Conservation (phyloP, 2,797 vertebrate genomes). For the Poeciliopsis gracilis region DNA sequence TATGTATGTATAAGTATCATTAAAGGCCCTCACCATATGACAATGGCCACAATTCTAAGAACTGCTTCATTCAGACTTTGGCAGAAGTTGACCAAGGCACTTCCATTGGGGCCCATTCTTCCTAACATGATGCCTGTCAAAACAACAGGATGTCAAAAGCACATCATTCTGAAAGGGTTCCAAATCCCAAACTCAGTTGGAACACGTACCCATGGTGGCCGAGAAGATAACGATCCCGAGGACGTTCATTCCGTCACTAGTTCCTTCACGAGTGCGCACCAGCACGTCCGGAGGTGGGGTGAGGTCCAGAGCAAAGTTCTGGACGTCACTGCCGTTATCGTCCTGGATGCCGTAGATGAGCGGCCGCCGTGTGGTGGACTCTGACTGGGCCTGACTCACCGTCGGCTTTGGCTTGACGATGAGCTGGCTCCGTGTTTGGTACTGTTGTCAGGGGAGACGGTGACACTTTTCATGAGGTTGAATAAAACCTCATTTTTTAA, state of each 20-base stretch:
- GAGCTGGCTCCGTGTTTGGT: slow-evolving; percentile 90
- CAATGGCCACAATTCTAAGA: slow-evolving; percentile 94
- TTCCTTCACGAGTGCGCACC: slow-evolving; percentile 89
- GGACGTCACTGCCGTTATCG: slow-evolving; percentile 89
- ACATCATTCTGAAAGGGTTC: not conserved
- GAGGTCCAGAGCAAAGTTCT: slow-evolving; percentile 94
- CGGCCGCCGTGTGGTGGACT: slow-evolving; percentile 80
- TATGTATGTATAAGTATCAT: not conserved
- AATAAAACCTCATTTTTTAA: too few species aligned
- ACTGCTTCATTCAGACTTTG: slow-evolving; percentile 96
- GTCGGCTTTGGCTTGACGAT: slow-evolving; percentile 82
- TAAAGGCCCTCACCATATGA: slow-evolving; percentile 85
- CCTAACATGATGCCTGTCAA: slow-evolving; percentile 93
- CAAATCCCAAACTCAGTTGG: not conserved
- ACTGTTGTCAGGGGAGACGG: slow-evolving; percentile 78
- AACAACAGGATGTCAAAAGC: slow-evolving; percentile 10
- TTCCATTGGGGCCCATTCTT: slow-evolving; percentile 93
- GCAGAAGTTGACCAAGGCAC: slow-evolving; percentile 94
- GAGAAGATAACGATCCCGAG: slow-evolving; percentile 97
- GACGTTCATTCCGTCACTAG: slow-evolving; percentile 96
- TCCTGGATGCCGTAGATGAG: slow-evolving; percentile 92
- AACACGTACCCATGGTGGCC: slow-evolving; percentile 90
- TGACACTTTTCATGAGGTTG: slow-evolving; percentile 5
- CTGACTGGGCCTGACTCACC: slow-evolving; percentile 64
- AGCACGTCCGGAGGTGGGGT: slow-evolving; percentile 91